Evolutionary conservation across 2,113 vertebrate species (phyloP).

Genomic region (Actenoides hombroni): DNA sequence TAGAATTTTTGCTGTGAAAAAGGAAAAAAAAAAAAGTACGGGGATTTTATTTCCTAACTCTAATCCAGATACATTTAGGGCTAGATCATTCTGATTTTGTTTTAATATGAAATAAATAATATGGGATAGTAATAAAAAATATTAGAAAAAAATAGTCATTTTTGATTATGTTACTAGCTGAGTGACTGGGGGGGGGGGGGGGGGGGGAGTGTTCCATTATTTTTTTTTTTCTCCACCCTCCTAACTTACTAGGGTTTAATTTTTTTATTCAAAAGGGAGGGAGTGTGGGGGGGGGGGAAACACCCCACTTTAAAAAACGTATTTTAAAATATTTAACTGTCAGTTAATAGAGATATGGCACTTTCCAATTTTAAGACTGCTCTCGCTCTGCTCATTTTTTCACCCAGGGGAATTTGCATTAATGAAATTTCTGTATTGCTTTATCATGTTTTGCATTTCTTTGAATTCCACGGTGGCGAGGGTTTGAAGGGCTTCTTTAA

Average conservation of each 20-base stretch:
- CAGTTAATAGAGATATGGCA: conserved; percentile 33
- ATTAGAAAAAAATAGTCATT: background rate
- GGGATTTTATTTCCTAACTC: conserved; percentile 20
- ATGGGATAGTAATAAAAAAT: conserved; percentile 21
- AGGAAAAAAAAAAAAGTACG: background rate
- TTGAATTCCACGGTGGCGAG: conserved; percentile 28
- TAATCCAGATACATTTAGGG: background rate
- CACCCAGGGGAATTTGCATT: conserved; percentile 62
- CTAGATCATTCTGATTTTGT: background rate
- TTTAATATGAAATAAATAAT: background rate
- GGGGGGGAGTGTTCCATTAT: background rate
- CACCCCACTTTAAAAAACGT: background rate
- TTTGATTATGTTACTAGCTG: conserved; percentile 29
- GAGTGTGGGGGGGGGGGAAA: background rate
- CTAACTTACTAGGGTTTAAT: conserved; percentile 45
- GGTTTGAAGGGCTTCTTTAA: conserved; percentile 39
- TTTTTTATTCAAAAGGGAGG: background rate
- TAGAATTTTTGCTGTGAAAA: background rate
- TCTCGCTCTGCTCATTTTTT: conserved; percentile 43
- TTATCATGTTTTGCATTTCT: conserved; percentile 60
- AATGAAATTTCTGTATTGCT: conserved; percentile 71
- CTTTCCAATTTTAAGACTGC: conserved; percentile 61
- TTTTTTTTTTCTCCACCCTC: conserved; percentile 21
- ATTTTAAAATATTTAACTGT: conserved; percentile 22
- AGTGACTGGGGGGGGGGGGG: background rate